Conservation (phyloP, 2,113 vertebrate genomes). For the Trichechus manatus region DNA sequence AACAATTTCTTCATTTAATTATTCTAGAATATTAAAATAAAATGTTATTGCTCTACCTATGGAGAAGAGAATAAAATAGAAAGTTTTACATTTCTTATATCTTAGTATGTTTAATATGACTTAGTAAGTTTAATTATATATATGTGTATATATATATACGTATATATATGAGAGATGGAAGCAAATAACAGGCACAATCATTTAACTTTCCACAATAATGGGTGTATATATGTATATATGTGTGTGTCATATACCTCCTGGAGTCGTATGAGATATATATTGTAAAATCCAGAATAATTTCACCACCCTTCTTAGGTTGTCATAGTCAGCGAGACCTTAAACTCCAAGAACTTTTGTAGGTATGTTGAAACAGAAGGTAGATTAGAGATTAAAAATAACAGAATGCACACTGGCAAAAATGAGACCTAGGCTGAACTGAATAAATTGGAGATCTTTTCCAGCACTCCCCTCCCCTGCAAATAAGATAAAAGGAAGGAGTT, state of each 20-base stretch:
- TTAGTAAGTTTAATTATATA: slow-evolving; percentile 6
- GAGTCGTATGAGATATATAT: neutral
- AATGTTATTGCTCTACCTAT: neutral
- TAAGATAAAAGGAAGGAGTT: neutral
- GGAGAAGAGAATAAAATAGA: neutral
- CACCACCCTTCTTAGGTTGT: neutral
- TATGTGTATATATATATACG: no score
- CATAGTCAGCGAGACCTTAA: neutral
- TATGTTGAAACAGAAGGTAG: neutral
- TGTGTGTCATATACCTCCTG: neutral
- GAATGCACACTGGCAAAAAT: neutral
- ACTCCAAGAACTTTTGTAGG: neutral
- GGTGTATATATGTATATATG: no score
- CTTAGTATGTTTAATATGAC: neutral
- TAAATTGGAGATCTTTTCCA: neutral
- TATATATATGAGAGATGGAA: no score
- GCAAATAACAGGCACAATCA: no score
- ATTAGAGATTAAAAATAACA: neutral
- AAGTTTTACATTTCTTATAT: neutral
- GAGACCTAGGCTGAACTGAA: neutral
- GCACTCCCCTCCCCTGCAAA: neutral
- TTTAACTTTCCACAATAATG: no score
- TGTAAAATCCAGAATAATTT: neutral
- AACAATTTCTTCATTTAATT: neutral
- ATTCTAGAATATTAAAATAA: neutral